Evolutionary conservation across 1,140 invertebrate species (phyloP), one percentile per base, ranked within the genome.

Genomic region (Brachionus plicatilis): DNA sequence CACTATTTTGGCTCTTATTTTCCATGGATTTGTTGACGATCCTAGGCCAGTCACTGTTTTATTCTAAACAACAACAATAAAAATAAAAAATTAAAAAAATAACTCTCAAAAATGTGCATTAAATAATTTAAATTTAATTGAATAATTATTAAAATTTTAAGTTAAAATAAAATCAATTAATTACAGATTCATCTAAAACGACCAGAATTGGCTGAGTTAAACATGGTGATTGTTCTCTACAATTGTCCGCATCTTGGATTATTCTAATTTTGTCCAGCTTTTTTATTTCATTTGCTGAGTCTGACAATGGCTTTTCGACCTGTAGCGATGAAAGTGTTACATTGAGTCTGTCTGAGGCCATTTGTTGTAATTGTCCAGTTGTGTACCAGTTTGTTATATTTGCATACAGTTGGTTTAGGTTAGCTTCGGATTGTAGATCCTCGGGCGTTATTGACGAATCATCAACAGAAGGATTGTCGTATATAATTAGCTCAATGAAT

Each of bases 281-380:
- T 65, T 24, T 60, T 3, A 82, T 82, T 82, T 82, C 79, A 60
- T 53, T 43, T 17, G 17, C 24, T 11, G 79, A 65, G 11, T 82
- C 41, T 0, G 50, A 37, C 12, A 80, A 41, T 20, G 50, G 53
- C 14, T 41, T 41, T 50, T 47, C 72, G 5, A 37, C 79, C 14
- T n/a, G 37, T 17, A 82, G 24, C 7, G 79, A 20, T 43, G 50
- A 33, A 43, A 82, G 43, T 24, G 33, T 65, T 11, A 82, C 37
- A 20, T 60, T 65, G 6, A 82, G 53, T 65, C 5, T 33, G 11
- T 9, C 65, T 27, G 20, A 17, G 24, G 79, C 79, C 33, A 82
- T 27, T 82, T 82, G 33, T 65, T 82, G 79, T 60, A 82, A 47
- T 45, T 82, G n/a, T 24, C 79, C 79, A 33, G 79, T 82, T 12